phyloP scores from a whole-genome alignment of 1,140 invertebrate species.

The Procambarus virginalis region DNA sequence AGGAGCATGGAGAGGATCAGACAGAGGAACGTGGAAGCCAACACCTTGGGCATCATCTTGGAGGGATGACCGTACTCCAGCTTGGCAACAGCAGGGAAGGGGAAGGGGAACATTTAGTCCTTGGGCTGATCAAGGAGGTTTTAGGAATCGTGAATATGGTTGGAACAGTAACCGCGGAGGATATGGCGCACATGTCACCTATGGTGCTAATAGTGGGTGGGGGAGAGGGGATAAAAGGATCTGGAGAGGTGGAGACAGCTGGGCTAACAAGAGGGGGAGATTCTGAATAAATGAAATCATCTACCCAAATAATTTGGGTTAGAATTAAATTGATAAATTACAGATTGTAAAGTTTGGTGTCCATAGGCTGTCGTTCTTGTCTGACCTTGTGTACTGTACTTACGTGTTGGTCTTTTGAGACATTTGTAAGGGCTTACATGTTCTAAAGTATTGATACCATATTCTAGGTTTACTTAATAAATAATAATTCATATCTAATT shows the following conservation, averaged over 20 bases:
- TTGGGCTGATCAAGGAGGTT: slow-evolving; percentile 44
- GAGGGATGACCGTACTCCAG: slow-evolving; percentile 14
- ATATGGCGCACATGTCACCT: slow-evolving; percentile 42
- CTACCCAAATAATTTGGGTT: not conserved
- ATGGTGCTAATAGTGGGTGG: slow-evolving; percentile 23
- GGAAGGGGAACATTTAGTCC: slow-evolving; percentile 40
- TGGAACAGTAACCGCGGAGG: slow-evolving; percentile 6
- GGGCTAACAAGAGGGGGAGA: slow-evolving; percentile 39
- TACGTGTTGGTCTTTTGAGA: slow-evolving; percentile 46
- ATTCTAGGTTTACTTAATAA: not conserved
- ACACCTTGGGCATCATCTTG: slow-evolving; percentile 28
- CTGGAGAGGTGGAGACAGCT: slow-evolving; percentile 47
- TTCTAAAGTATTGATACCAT: not conserved
- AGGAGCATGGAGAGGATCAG: slow-evolving; percentile 25
- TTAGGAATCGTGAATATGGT: slow-evolving; percentile 25
- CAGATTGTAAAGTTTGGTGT: slow-evolving; percentile 37
- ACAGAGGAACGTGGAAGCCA: slow-evolving; percentile 42
- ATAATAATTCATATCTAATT: not conserved
- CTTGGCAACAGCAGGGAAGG: slow-evolving; percentile 38
- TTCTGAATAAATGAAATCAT: slow-evolving; percentile 9
- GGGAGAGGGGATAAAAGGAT: slow-evolving; percentile 38
- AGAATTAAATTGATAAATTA: not conserved
- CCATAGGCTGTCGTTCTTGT: slow-evolving; percentile 43
- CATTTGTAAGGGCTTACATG: slow-evolving; percentile 16
- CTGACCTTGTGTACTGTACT: slow-evolving; percentile 55